These are phyloP conservation scores for Ataeniobius toweri DNA, from an alignment of 2,797 vertebrate species.

Conservation along the genomic window DNA sequence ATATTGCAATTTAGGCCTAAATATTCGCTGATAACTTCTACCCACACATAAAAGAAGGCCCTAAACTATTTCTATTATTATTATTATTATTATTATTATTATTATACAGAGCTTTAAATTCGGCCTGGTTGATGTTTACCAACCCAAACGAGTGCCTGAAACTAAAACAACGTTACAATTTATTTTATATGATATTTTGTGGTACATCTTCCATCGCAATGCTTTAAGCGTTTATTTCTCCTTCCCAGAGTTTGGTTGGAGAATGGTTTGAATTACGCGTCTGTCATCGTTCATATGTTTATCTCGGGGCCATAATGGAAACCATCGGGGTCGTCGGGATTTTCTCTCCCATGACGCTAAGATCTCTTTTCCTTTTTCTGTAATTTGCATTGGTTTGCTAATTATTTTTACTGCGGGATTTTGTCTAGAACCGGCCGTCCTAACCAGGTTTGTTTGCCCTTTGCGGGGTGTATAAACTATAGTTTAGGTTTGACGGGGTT, in stretches of 20 bases:
- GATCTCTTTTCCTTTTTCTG: conserved; percentile 16
- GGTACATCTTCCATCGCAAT: neutral
- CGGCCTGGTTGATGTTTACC: neutral
- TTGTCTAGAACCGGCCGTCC: conserved; percentile 34
- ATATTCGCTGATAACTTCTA: too few species aligned
- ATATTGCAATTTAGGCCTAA: too few species aligned
- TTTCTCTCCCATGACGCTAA: conserved; percentile 9
- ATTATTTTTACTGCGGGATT: conserved; percentile 18
- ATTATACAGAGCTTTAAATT: neutral
- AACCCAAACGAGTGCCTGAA: neutral
- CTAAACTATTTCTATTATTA: neutral
- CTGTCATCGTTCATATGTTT: conserved; percentile 67
- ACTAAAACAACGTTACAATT: neutral
- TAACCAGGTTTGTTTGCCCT: conserved; percentile 54
- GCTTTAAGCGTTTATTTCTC: conserved; percentile 42
- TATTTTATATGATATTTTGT: too few species aligned
- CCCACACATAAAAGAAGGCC: too few species aligned
- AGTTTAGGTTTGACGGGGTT: conserved; percentile 50
- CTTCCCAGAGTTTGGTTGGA: conserved; percentile 25
- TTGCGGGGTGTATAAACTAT: conserved; percentile 57
- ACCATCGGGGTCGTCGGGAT: conserved; percentile 46
- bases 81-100: neutral
- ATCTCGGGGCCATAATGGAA: conserved; percentile 58
- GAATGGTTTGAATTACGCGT: conserved; percentile 61
- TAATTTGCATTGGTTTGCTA: neutral